These are phyloP conservation scores for Helobdella robusta DNA, from an alignment of 2,888 invertebrate genomes.

Conservation along the genomic window DNA sequence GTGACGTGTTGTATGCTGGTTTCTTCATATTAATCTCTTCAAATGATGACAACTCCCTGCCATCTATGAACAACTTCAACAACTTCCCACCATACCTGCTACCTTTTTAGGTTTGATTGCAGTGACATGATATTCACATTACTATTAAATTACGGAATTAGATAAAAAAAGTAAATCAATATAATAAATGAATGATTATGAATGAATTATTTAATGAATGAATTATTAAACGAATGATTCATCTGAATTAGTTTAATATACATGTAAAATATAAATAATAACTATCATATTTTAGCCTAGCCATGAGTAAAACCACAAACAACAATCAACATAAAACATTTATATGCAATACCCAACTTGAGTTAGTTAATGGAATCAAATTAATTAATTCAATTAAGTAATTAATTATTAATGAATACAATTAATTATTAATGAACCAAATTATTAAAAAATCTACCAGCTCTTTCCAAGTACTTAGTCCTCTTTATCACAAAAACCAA, in stretches of 20 bases:
- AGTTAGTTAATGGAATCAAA: no score
- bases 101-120: slow-evolving; percentile 35
- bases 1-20: neutral
- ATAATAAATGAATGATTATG: neutral
- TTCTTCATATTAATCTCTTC: slow-evolving; percentile 17
- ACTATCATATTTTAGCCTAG: no score
- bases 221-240: neutral
- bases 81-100: slow-evolving; percentile 39
- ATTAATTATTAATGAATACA: no score
- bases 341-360: no score
- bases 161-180: no score
- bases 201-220: neutral
- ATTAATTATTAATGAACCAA: no score
- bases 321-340: no score
- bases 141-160: slow-evolving; percentile 1
- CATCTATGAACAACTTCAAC: slow-evolving; percentile 40
- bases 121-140: neutral
- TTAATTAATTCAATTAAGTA: no score
- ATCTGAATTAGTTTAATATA: neutral
- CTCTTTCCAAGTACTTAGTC: slow-evolving; percentile 64
- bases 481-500: slow-evolving; percentile 70
- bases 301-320: no score
- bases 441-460: slow-evolving; percentile 56
- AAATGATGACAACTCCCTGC: slow-evolving; percentile 4
- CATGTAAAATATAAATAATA: slow-evolving; percentile 11